Evolutionary conservation across 1,140 invertebrate genomes (phyloP).

Genomic region (Drosophila mayri): DNA sequence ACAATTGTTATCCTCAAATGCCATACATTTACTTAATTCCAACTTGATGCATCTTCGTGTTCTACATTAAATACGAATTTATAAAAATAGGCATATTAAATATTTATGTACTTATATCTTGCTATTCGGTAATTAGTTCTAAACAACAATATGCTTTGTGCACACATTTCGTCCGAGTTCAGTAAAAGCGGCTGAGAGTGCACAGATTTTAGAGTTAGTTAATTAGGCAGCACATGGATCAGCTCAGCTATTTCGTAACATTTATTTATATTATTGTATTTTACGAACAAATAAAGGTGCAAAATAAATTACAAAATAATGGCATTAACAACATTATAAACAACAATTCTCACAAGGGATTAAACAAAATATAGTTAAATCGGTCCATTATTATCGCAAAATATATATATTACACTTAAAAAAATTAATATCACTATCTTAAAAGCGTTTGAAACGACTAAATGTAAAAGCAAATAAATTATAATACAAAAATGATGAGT

Average conservation of each 20-base stretch:
- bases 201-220: slow-evolving; percentile 29
- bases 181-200: slow-evolving; percentile 66
- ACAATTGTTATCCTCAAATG: slow-evolving; percentile 41
- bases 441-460: slow-evolving; percentile 42
- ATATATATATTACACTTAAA: slow-evolving; percentile 21
- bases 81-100: slow-evolving; percentile 71
- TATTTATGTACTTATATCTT: slow-evolving; percentile 35
- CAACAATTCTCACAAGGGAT: slow-evolving; percentile 58
- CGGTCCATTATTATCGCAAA: slow-evolving; percentile 32
- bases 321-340: slow-evolving; percentile 35
- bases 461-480: slow-evolving; percentile 52
- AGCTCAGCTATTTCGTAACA: slow-evolving; percentile 37
- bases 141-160: slow-evolving; percentile 65
- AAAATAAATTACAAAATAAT: slow-evolving; percentile 37
- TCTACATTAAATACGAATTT: slow-evolving; percentile 69
- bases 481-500: slow-evolving; percentile 65
- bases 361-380: slow-evolving; percentile 31
- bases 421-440: slow-evolving; percentile 66
- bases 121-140: slow-evolving; percentile 49
- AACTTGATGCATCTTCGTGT: slow-evolving; percentile 31
- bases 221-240: slow-evolving; percentile 45
- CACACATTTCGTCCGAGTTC: slow-evolving; percentile 55
- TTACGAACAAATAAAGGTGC: slow-evolving; percentile 34
- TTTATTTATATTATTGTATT: slow-evolving; percentile 47
- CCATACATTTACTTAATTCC: not conserved